phyloP scores from a whole-genome alignment of 2,113 vertebrate genomes.

The Mormyrus iriodes region DNA sequence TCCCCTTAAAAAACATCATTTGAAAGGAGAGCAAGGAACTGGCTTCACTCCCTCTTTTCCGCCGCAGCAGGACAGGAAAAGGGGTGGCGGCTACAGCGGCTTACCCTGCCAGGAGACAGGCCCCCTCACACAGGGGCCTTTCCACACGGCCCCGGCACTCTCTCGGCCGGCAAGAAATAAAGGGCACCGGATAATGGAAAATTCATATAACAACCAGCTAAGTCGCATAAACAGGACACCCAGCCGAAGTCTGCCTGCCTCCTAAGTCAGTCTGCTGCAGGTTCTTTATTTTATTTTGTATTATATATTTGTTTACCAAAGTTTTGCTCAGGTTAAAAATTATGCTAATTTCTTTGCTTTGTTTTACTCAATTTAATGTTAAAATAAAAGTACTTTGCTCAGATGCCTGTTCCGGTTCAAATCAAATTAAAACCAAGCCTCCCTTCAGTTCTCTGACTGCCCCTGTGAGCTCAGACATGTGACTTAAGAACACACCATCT shows the following conservation, averaged over 20 bases:
- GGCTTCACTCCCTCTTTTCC: neutral
- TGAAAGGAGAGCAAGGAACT: neutral
- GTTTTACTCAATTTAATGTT: neutral
- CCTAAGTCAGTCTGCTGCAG: neutral
- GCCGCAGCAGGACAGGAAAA: neutral
- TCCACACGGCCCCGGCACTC: neutral
- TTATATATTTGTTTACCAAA: neutral
- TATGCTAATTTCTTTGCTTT: neutral
- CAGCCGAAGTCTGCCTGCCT: neutral
- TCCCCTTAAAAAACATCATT: constrained; percentile 48
- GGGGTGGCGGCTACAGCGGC: neutral
- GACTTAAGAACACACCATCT: neutral
- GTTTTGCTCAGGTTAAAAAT: constrained; percentile 1
- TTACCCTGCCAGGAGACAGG: neutral
- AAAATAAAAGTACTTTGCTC: neutral
- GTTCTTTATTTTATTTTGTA: neutral
- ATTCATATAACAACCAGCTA: neutral
- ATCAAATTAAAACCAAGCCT: neutral
- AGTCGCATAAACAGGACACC: neutral
- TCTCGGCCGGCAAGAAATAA: neutral
- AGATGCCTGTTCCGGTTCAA: neutral
- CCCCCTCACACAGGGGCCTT: neutral
- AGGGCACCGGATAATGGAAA: neutral
- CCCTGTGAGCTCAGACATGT: neutral
- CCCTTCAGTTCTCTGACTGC: neutral